phyloP scores from a whole-genome alignment of 2,888 invertebrate species.

The Apodemia mormo region DNA sequence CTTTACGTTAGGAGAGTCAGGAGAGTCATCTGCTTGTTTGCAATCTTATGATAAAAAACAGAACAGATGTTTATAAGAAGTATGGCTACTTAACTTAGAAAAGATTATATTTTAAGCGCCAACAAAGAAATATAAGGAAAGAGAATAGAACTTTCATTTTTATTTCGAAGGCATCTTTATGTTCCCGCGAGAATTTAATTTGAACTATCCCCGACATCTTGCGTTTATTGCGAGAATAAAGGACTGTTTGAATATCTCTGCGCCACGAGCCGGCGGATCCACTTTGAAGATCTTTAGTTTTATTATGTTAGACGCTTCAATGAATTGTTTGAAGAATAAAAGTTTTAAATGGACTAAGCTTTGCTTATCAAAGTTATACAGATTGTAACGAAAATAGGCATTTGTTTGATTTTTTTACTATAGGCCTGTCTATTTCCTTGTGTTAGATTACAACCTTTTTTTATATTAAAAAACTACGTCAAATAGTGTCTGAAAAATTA shows the following conservation, averaged over 20 bases:
- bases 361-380: neutral
- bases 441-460: too few species aligned
- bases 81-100: neutral
- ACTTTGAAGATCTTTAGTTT: conserved; percentile 10
- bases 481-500: too few species aligned
- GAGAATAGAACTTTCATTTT: neutral
- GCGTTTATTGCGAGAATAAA: conserved; percentile 10
- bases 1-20: too few species aligned
- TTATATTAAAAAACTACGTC: too few species aligned
- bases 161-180: conserved; percentile 12
- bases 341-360: neutral
- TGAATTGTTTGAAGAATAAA: conserved; percentile 6
- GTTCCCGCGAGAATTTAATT: conserved; percentile 4
- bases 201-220: conserved; percentile 3
- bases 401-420: neutral
- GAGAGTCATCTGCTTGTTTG: too few species aligned
- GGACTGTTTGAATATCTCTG: conserved; percentile 8
- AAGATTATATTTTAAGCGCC: neutral
- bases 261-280: neutral
- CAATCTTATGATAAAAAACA: too few species aligned
- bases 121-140: neutral
- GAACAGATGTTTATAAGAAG: neutral
- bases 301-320: conserved; percentile 6
- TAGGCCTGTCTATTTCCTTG: too few species aligned
- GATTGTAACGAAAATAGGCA: neutral